A percentile compares a stretch with the other conserved stretches of the same genome.
phyloP scores from a whole-genome alignment of 1,140 invertebrate species.

The Orussus abietinus region DNA sequence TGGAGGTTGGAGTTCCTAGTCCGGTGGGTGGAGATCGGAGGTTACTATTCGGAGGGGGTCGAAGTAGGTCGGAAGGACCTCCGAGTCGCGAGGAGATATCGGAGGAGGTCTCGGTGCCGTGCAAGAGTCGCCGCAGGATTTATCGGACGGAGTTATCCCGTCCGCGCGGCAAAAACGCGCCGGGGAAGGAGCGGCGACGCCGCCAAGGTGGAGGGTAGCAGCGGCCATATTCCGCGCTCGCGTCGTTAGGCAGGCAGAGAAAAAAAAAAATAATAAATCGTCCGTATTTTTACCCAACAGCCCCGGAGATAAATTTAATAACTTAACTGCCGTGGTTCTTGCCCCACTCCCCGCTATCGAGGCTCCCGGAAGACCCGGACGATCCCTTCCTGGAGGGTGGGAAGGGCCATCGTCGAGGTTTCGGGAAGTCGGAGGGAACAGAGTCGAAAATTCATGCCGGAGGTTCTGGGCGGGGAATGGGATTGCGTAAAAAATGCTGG shows the following conservation, averaged over 20 bases:
- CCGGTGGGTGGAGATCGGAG: too few species aligned
- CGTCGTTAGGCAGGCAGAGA: constrained; percentile 48
- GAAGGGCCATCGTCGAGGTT: constrained; percentile 2
- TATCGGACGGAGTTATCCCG: constrained; percentile 17
- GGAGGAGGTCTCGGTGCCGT: too few species aligned
- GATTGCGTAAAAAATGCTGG: too few species aligned
- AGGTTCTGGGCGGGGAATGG: too few species aligned
- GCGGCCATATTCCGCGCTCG: constrained; percentile 41
- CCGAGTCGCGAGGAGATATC: too few species aligned
- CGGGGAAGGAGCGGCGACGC: constrained; percentile 9
- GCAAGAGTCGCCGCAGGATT: constrained; percentile 17
- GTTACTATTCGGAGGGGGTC: too few species aligned
- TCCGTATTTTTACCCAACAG: constrained; percentile 33
- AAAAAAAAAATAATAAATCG: constrained; percentile 52
- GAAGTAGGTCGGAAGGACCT: too few species aligned
- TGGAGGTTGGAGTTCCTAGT: too few species aligned
- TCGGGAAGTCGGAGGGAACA: too few species aligned
- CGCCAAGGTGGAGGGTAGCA: constrained; percentile 1
- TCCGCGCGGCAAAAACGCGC: constrained; percentile 18
- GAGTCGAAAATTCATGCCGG: too few species aligned
- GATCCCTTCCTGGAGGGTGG: constrained; percentile 8
- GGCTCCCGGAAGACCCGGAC: constrained; percentile 18
- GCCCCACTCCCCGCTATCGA: too few species aligned
- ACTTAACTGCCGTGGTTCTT: constrained; percentile 10
- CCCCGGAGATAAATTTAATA: constrained; percentile 47